A percentile compares a stretch with the other conserved stretches of the same genome.
phyloP scores from a whole-genome alignment of 1,140 invertebrate species.

The Eufriesea mexicana region DNA sequence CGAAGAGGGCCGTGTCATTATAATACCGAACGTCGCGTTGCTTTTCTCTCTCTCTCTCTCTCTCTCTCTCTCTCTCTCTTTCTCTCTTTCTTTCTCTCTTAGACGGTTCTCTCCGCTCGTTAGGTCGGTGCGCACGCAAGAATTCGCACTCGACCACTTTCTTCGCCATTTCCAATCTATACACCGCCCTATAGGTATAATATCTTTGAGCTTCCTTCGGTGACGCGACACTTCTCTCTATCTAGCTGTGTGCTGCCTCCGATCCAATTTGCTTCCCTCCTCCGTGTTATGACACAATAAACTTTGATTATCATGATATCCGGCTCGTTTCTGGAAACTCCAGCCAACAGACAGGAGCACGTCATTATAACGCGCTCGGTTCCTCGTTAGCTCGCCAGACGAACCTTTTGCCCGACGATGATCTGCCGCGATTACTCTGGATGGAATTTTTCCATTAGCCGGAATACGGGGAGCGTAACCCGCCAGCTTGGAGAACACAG shows the following conservation, averaged over 20 bases:
- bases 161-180: constrained; percentile 29
- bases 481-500: not conserved
- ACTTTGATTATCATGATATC: constrained; percentile 57
- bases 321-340: constrained; percentile 10
- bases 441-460: constrained; percentile 54
- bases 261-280: constrained; percentile 54
- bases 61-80: not conserved
- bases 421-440: constrained; percentile 43
- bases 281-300: constrained; percentile 46
- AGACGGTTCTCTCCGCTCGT: constrained; percentile 51
- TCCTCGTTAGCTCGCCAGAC: constrained; percentile 59
- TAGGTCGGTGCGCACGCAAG: constrained; percentile 45
- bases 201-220: constrained; percentile 39
- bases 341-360: constrained; percentile 48
- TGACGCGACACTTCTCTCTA: constrained; percentile 21
- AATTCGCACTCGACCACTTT: constrained; percentile 63
- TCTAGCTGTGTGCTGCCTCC: constrained; percentile 14
- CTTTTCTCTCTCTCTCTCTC: not conserved
- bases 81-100: not conserved
- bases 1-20: constrained; percentile 61
- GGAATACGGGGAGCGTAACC: not conserved
- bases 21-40: constrained; percentile 56
- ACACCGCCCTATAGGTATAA: not conserved
- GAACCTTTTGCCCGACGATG: constrained; percentile 43
- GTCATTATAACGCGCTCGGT: constrained; percentile 64